A percentile compares a stretch with the other conserved stretches of the same genome.
phyloP scores from a whole-genome alignment of 2,888 invertebrate genomes.

The Strigamia transsilvanica region DNA sequence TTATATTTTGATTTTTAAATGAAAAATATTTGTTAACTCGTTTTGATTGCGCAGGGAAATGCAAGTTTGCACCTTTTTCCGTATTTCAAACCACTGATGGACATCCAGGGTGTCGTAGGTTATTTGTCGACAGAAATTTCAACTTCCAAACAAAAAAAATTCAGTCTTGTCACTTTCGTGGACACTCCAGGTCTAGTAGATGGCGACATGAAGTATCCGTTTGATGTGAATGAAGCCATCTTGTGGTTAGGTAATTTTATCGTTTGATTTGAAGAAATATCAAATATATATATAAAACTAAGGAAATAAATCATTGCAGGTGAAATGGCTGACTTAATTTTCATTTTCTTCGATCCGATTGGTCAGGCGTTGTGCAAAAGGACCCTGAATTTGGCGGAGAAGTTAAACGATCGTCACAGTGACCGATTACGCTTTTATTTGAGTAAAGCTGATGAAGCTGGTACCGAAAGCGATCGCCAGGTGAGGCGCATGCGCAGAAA shows the following conservation, averaged over 20 bases:
- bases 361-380: constrained; percentile 70
- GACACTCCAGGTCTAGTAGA: constrained; percentile 71
- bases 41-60: constrained; percentile 66
- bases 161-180: constrained; percentile 69
- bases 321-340: constrained; percentile 68
- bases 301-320: constrained; percentile 58
- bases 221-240: constrained; percentile 69
- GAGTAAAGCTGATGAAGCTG: constrained; percentile 71
- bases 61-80: constrained; percentile 70
- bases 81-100: constrained; percentile 68
- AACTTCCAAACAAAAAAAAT: constrained; percentile 69
- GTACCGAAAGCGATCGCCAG: constrained; percentile 69
- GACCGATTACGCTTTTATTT: constrained; percentile 69
- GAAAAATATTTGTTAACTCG: neutral
- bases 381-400: constrained; percentile 69
- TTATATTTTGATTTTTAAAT: neutral
- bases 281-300: no score
- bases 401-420: constrained; percentile 67
- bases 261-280: neutral
- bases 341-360: constrained; percentile 71
- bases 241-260: constrained; percentile 67
- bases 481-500: constrained; percentile 59
- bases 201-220: constrained; percentile 71
- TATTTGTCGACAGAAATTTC: constrained; percentile 69
- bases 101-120: constrained; percentile 69